Evolutionary conservation across 2,113 vertebrate genomes (phyloP).

Genomic region (Pardalotus punctatus): DNA sequence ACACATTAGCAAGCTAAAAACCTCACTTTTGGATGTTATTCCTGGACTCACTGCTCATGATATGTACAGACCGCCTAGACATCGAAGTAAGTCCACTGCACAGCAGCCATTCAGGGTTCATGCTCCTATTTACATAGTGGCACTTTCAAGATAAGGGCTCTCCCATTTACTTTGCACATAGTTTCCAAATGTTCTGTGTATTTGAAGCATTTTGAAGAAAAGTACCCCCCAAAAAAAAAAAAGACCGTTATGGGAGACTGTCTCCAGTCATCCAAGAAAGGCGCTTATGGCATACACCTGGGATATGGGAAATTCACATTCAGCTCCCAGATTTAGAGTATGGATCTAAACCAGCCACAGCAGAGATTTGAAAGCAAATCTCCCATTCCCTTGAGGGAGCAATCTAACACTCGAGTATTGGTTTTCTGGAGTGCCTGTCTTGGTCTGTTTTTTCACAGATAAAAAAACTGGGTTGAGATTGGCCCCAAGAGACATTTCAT

Average conservation of each 20-base stretch:
- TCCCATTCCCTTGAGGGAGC: background rate
- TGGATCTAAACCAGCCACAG: background rate
- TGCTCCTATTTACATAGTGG: background rate
- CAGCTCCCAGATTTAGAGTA: background rate
- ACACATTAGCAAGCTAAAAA: background rate
- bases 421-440: slow-evolving; percentile 12
- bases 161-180: background rate
- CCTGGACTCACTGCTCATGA: background rate
- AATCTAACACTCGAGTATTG: slow-evolving; percentile 22
- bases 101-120: background rate
- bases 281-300: background rate
- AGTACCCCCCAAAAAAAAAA: background rate
- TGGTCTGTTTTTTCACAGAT: slow-evolving; percentile 23
- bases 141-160: background rate
- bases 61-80: background rate
- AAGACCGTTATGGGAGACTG: background rate
- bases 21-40: background rate
- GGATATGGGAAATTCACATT: background rate
- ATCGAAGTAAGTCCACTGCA: background rate
- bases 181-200: background rate
- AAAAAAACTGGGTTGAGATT: slow-evolving; percentile 12
- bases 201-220: background rate
- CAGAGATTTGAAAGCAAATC: slow-evolving; percentile 49
- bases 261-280: no score
- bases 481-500: slow-evolving; percentile 15